A percentile compares a stretch with the other conserved stretches of the same genome.
Conservation (phyloP, 2,888 invertebrate genomes). For the Aspidiotus destructor region DNA sequence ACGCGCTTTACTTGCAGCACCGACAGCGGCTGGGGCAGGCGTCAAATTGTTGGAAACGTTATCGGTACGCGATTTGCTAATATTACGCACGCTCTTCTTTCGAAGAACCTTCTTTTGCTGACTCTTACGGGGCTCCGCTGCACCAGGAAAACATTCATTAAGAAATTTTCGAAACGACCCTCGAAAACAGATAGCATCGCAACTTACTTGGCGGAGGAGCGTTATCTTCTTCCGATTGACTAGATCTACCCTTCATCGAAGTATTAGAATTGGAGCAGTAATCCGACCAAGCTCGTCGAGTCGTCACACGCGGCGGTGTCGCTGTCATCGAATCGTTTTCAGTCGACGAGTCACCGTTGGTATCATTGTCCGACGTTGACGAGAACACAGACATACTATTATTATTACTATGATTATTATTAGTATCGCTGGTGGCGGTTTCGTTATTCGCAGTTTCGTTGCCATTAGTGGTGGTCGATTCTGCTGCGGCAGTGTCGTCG, state of each 20-base stretch:
- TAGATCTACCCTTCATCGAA: slow-evolving; percentile 45
- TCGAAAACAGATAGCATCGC: too few relatives aligned
- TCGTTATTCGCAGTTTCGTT: slow-evolving; percentile 15
- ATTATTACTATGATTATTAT: slow-evolving; percentile 19
- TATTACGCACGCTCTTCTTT: slow-evolving; percentile 7
- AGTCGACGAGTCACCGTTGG: slow-evolving; percentile 14
- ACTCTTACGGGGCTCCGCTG: slow-evolving; percentile 3
- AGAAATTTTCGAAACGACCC: not conserved
- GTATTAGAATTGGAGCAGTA: slow-evolving; percentile 49
- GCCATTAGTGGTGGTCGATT: slow-evolving; percentile 28
- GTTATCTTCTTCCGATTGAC: slow-evolving; percentile 52
- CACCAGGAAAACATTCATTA: not conserved
- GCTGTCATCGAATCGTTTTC: slow-evolving; percentile 21
- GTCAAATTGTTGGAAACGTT: slow-evolving; percentile 20
- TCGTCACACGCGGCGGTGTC: slow-evolving; percentile 54
- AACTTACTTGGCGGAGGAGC: not conserved
- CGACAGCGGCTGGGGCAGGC: not conserved
- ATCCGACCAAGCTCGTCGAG: slow-evolving; percentile 65
- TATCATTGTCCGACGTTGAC: slow-evolving; percentile 5
- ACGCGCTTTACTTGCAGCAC: not conserved
- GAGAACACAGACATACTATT: slow-evolving; percentile 15
- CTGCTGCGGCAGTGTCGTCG: slow-evolving; percentile 5
- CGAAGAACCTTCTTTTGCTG: slow-evolving; percentile 14
- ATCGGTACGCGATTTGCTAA: not conserved
- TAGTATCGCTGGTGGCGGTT: slow-evolving; percentile 15